Percentiles rank a stretch among this genome's conserved stretches.
These are phyloP conservation scores for Drosophila lacicola DNA, from an alignment of 2,888 invertebrate species.

Conservation along the genomic window DNA sequence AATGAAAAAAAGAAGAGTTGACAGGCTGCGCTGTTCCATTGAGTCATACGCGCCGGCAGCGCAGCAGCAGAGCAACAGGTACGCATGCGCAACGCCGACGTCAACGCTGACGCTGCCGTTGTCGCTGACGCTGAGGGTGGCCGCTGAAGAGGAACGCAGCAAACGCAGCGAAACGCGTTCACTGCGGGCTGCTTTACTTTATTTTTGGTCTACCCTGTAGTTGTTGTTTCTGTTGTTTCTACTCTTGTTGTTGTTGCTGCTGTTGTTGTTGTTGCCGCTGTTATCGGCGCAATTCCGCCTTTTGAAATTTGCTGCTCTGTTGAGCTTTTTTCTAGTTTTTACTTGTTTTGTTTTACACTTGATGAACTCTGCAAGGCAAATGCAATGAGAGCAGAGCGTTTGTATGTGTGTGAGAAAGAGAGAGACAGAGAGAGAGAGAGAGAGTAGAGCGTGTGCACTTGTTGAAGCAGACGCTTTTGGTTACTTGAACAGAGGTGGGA, in stretches of 20 bases:
- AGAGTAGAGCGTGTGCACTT: slow-evolving; percentile 12
- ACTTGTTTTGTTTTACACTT: slow-evolving; percentile 60
- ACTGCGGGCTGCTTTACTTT: slow-evolving; percentile 73
- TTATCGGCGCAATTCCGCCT: slow-evolving; percentile 78
- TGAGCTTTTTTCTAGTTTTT: slow-evolving; percentile 58
- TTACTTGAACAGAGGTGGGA: too few species aligned
- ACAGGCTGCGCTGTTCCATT: slow-evolving; percentile 54
- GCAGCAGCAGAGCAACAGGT: slow-evolving; percentile 49
- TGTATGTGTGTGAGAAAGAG: neutral
- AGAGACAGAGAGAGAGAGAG: neutral
- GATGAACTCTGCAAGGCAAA: slow-evolving; percentile 52
- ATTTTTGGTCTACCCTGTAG: slow-evolving; percentile 55
- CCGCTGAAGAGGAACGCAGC: slow-evolving; percentile 73
- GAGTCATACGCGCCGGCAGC: slow-evolving; percentile 46
- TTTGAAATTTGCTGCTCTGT: slow-evolving; percentile 79
- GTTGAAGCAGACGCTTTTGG: neutral
- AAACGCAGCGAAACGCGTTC: slow-evolving; percentile 80
- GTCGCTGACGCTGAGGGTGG: slow-evolving; percentile 50
- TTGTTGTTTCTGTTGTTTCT: slow-evolving; percentile 23
- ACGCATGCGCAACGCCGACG: slow-evolving; percentile 50
- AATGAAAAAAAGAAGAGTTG: slow-evolving; percentile 33
- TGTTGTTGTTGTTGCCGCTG: slow-evolving; percentile 37
- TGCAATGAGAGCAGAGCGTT: slow-evolving; percentile 9
- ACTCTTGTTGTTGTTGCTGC: slow-evolving; percentile 22
- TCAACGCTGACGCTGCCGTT: slow-evolving; percentile 19